phyloP scores from a whole-genome alignment of 1,140 invertebrate species.

The Drosophila rhopaloa region DNA sequence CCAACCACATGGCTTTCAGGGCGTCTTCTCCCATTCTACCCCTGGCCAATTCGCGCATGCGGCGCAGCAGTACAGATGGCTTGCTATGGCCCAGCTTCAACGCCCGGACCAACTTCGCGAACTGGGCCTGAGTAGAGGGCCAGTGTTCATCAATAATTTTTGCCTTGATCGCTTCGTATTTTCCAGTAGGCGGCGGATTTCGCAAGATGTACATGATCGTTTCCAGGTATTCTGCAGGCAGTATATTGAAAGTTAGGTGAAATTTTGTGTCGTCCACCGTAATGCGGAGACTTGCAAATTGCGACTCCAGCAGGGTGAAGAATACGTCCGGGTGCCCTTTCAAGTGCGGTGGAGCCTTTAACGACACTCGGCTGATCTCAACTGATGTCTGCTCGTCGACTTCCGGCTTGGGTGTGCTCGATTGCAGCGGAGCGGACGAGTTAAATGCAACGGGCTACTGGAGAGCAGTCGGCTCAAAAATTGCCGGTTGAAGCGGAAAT shows the following conservation, averaged over 20 bases:
- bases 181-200: no score
- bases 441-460: no score
- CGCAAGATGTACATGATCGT: background rate
- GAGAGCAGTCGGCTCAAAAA: no score
- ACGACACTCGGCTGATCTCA: background rate
- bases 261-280: background rate
- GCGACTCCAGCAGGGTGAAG: conserved; percentile 1
- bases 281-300: no score
- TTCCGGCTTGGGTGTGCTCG: background rate
- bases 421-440: background rate
- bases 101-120: background rate
- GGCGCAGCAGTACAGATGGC: background rate
- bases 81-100: background rate
- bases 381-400: background rate
- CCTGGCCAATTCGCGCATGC: background rate
- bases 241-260: background rate
- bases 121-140: background rate
- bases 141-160: no score
- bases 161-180: no score
- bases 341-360: background rate
- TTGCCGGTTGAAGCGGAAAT: no score
- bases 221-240: background rate
- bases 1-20: background rate
- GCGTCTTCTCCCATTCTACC: no score
- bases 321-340: background rate